Base-by-base conservation (phyloP, 2,797 vertebrate genomes). In the Pitangus sulphuratus region DNA sequence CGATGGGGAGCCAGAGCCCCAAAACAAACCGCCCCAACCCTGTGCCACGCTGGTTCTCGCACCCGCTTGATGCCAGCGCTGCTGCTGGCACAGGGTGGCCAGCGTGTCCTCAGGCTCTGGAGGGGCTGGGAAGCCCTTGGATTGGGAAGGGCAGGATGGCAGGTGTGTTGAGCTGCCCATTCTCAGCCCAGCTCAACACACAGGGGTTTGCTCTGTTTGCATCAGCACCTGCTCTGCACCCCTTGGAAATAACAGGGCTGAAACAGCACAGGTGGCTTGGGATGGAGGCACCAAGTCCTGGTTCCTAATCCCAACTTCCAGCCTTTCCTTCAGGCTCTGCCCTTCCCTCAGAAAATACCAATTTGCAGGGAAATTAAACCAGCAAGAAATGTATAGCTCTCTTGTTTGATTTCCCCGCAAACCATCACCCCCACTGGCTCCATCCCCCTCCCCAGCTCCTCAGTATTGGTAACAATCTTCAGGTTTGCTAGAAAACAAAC, bases 401-500 rank as follows among this genome's bases (percentile, higher is more conserved):
- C 54, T 85, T 39, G 42, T 83, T 69, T 84, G 57, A 31, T 70
- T 84, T 58, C 83, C 35, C 65, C 22, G 39, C 72, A 64, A 74
- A 13, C 76, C 82, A 44, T 92, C 78, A 70, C 8, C 87, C 87
- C 76, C 26, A 33, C 26, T 48, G 83, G 30, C 70, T 89, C 68
- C 19, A 6, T 28, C 89, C 92, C 96, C 96, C 97, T 97, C 93
- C 97, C 97, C 85, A 60, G 96, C 97, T 97, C 97, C 97, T 98
- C 97, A 97, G 53, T 97, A 92, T 81, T 91, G 80, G 87, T 72
- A 65, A 68, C 74, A 76, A 16, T 76, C 89, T 79, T 84, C 79
- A 94, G 87, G 89, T 91, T 97, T 93, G 87, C 92, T 89, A 93
- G 84, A 93, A 94, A 95, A 96, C 94, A 95, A 91, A 93, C 66